A percentile compares a stretch with the other conserved stretches of the same genome.
These are phyloP conservation scores for Heteractis magnifica DNA, from an alignment of 92 coral and sea anemone genomes.

Conservation along the genomic window DNA sequence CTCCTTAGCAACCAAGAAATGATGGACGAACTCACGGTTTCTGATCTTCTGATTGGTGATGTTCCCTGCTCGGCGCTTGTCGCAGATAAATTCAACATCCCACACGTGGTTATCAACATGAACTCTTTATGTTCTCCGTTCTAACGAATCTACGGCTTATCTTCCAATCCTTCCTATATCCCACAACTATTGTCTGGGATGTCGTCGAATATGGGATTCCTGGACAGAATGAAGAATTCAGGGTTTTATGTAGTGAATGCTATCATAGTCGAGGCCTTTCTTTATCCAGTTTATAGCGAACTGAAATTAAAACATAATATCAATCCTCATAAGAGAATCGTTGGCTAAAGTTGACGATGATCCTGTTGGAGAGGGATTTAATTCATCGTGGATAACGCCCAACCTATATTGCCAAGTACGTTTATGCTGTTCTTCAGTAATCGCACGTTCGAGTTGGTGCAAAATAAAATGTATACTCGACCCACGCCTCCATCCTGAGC, in stretches of 20 bases:
- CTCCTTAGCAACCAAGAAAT: constrained; percentile 17
- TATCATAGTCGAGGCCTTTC: background rate
- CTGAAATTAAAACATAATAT: constrained; percentile 41
- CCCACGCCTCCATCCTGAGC: too few species aligned
- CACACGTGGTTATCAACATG: constrained; percentile 38
- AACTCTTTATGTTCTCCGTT: constrained; percentile 22
- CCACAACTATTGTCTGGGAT: constrained; percentile 30
- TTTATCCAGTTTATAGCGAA: constrained; percentile 16
- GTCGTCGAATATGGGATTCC: constrained; percentile 28
- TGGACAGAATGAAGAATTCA: constrained; percentile 38
- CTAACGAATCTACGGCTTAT: constrained; percentile 10
- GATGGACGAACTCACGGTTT: constrained; percentile 23
- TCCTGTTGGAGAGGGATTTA: constrained; percentile 41
- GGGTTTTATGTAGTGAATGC: background rate
- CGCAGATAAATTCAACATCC: constrained; percentile 47
- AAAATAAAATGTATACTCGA: too few species aligned
- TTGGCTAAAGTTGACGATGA: constrained; percentile 31
- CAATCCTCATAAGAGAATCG: constrained; percentile 37
- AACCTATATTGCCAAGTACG: constrained; percentile 52
- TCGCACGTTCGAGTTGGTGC: too few species aligned
- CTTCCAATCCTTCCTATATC: constrained; percentile 37
- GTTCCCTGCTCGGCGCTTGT: constrained; percentile 42
- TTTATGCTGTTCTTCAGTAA: background rate
- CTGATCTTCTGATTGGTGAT: constrained; percentile 53
- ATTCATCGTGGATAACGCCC: constrained; percentile 36